These are phyloP conservation scores for Nomada ferruginata DNA, from an alignment of 2,888 invertebrate species.

Conservation along the genomic window DNA sequence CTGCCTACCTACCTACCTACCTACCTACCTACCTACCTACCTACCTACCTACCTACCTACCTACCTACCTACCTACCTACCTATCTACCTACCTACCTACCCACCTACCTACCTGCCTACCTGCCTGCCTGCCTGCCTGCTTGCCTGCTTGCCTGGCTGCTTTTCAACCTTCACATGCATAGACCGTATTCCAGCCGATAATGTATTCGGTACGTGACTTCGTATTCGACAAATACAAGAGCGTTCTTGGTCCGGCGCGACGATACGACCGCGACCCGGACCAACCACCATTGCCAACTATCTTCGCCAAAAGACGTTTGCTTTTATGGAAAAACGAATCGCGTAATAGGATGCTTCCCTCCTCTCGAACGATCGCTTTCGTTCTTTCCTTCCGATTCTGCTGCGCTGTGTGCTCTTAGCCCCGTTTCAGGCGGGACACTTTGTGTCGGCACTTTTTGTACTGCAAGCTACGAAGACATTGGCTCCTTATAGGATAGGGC, in stretches of 20 bases:
- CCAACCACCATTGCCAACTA: conserved; percentile 50
- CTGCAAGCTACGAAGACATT: too few relatives aligned
- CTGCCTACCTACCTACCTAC: conserved; percentile 44
- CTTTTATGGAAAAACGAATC: conserved; percentile 59
- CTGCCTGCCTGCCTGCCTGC: conserved; percentile 64
- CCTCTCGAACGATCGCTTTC: conserved; percentile 27
- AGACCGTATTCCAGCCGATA: conserved; percentile 78
- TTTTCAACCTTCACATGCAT: conserved; percentile 78
- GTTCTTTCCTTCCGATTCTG: conserved; percentile 23
- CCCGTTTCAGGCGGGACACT: too few relatives aligned
- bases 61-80: conserved; percentile 49
- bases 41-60: neutral
- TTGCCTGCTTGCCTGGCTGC: conserved; percentile 71
- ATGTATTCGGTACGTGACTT: conserved; percentile 84
- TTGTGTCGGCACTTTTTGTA: too few relatives aligned
- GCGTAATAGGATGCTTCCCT: conserved; percentile 50
- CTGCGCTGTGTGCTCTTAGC: neutral
- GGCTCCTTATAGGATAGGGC: too few relatives aligned
- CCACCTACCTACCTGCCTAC: conserved; percentile 41
- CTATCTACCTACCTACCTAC: conserved; percentile 58
- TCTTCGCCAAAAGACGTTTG: conserved; percentile 57
- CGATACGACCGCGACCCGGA: conserved; percentile 52
- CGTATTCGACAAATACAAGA: conserved; percentile 76
- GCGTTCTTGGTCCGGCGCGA: conserved; percentile 59
- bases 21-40: conserved; percentile 49